These are phyloP conservation scores for Enteromius afrohamiltoni DNA, from an alignment of 2,797 vertebrate species.

Conservation along the genomic window DNA sequence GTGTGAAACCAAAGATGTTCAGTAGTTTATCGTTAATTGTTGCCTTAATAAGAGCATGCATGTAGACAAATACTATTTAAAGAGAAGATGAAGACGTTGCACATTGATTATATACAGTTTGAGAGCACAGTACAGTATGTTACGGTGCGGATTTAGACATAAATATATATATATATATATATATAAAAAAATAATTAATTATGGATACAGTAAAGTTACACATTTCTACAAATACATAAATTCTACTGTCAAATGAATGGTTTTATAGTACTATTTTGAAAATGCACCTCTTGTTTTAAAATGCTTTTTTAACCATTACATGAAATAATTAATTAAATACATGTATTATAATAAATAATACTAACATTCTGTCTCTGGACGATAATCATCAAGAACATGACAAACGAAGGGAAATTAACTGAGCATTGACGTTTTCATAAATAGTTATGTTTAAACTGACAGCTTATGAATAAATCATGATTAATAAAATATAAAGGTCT, in stretches of 20 bases:
- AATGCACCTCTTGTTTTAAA: neutral
- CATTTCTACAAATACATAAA: too few relatives aligned
- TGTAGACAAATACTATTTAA: neutral
- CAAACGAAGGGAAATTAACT: neutral
- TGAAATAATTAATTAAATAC: neutral
- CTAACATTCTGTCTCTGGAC: neutral
- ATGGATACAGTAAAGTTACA: neutral
- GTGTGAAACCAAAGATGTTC: neutral
- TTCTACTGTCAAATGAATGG: neutral
- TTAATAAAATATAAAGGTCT: neutral
- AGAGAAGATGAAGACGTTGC: neutral
- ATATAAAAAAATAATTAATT: too few relatives aligned
- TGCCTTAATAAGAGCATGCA: neutral
- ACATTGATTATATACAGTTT: too few relatives aligned
- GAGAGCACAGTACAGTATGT: neutral
- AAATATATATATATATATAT: neutral
- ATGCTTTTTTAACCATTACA: neutral
- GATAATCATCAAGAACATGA: neutral
- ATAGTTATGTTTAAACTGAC: neutral
- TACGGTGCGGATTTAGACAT: neutral
- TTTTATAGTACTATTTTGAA: neutral
- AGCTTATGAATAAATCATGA: neutral
- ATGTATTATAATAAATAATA: neutral
- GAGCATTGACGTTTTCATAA: neutral
- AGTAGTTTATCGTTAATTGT: too few relatives aligned